A percentile compares a stretch with the other conserved stretches of the same genome.
Conservation (phyloP, 1,140 invertebrate species). For the Pogonomyrmex barbatus region DNA sequence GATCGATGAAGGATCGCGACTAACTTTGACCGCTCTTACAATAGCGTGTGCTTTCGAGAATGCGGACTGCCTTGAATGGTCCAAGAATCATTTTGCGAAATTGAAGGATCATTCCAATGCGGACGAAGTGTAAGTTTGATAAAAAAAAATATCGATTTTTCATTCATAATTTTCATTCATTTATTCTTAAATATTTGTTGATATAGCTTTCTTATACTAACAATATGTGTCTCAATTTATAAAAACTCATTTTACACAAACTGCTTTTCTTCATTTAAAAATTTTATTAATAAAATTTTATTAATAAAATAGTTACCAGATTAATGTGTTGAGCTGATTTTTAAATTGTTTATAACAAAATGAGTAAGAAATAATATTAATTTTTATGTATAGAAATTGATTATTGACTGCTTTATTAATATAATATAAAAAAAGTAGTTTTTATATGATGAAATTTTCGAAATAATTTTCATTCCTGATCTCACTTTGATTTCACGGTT, state of each 20-base stretch:
- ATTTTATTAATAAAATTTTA: not conserved
- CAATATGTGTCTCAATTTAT: not conserved
- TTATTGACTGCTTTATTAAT: too few species aligned
- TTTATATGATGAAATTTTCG: not conserved
- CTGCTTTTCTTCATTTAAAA: not conserved
- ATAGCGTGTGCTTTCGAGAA: conserved; percentile 78
- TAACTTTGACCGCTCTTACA: conserved; percentile 84
- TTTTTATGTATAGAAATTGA: not conserved
- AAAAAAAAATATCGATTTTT: not conserved
- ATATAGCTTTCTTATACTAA: not conserved
- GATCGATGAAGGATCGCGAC: conserved; percentile 82
- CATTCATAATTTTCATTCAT: not conserved
- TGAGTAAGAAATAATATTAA: not conserved
- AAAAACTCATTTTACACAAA: not conserved
- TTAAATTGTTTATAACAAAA: not conserved
- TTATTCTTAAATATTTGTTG: not conserved
- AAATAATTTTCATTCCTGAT: not conserved
- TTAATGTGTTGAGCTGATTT: not conserved
- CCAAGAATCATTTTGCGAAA: conserved; percentile 61
- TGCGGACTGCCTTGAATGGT: conserved; percentile 76
- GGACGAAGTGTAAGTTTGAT: conserved; percentile 48
- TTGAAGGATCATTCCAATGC: conserved; percentile 20
- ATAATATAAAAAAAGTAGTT: not conserved
- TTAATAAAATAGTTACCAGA: not conserved
- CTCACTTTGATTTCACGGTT: not conserved